These are phyloP conservation scores for Batillaria attramentaria DNA, from an alignment of 1,140 invertebrate genomes.

Conservation along the genomic window DNA sequence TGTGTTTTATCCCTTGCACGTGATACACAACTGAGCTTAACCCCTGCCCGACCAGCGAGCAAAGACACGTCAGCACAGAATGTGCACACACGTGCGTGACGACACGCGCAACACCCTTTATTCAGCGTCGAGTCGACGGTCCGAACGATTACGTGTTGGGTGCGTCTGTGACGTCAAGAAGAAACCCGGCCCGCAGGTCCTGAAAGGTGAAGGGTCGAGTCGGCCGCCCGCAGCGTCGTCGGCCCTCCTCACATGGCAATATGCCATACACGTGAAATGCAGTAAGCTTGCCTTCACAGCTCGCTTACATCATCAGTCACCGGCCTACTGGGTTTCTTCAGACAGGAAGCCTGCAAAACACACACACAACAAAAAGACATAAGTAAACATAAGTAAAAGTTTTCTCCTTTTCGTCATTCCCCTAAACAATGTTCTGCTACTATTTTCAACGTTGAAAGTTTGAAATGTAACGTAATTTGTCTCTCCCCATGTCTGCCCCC, in stretches of 20 bases:
- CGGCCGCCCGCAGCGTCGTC: constrained; percentile 28
- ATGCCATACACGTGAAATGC: constrained; percentile 63
- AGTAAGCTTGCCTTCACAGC: constrained; percentile 51
- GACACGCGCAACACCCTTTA: neutral
- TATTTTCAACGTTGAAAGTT: too few species aligned
- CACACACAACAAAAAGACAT: constrained; percentile 30
- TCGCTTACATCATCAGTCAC: constrained; percentile 59
- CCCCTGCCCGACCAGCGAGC: constrained; percentile 13
- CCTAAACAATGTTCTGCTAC: too few species aligned
- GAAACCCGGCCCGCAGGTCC: constrained; percentile 27
- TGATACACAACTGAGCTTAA: neutral
- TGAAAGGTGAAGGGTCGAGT: neutral
- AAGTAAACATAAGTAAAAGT: neutral
- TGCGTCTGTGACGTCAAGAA: constrained; percentile 1
- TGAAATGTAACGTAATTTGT: too few species aligned
- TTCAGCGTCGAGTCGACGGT: neutral
- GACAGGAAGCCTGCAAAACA: constrained; percentile 45
- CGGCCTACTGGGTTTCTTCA: constrained; percentile 64
- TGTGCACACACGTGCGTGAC: neutral
- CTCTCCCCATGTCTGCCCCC: too few species aligned
- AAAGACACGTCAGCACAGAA: neutral
- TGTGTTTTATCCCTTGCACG: neutral
- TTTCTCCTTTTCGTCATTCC: too few species aligned
- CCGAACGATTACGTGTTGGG: too few species aligned
- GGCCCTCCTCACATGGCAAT: constrained; percentile 59